Base-by-base conservation (phyloP, 2,888 invertebrate genomes). In the Drosophila anceps region DNA sequence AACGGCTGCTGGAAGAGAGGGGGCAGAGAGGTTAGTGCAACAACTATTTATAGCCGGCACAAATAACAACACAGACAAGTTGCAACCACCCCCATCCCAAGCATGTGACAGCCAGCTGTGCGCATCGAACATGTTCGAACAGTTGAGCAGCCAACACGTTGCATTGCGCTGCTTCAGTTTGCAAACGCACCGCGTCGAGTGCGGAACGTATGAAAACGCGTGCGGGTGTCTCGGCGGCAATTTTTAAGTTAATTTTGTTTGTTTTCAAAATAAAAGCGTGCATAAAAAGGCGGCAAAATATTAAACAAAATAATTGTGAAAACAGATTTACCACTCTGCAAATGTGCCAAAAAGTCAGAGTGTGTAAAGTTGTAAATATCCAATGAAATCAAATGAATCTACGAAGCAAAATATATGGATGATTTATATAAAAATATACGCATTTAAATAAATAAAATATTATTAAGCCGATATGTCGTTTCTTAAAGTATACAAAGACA, bases 231-330 rank as follows among this genome's bases (percentile, higher is more conserved):
- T 65, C 41, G 73, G 70, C 69, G 87, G 64, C 51, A 27, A 35
- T 39, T 51, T 69, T 79, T 72, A 15, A 46, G 46, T 77, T 76
- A 7, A 33, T 71, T 81, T 83, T 71, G 68, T 73, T 81, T 81
- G 77, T 73, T 81, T 76, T 67, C 48, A 33, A 10, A 46, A 43
- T 44, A 29, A 39, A 59, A 39, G 51, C 54, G 54, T 18, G 39
- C 18, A 27, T 10, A 1, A 54, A 88, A 88, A 77, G 69, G 84
- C 87, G 81, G 69, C 77, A 77, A 86, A 58, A 20, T 39, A 33
- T 46, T 10, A 5, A 46, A 39, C 39, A 62, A 54, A 54, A 29
- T n/a, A 6, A 50, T 12, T 29, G 31, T 31, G 48, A n/a, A 9
- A 20, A 13, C 2, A 15, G 8, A 9, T 24, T 54, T n/a, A 1